phyloP scores from a whole-genome alignment of 2,888 invertebrate species.

The Blera fallax region DNA sequence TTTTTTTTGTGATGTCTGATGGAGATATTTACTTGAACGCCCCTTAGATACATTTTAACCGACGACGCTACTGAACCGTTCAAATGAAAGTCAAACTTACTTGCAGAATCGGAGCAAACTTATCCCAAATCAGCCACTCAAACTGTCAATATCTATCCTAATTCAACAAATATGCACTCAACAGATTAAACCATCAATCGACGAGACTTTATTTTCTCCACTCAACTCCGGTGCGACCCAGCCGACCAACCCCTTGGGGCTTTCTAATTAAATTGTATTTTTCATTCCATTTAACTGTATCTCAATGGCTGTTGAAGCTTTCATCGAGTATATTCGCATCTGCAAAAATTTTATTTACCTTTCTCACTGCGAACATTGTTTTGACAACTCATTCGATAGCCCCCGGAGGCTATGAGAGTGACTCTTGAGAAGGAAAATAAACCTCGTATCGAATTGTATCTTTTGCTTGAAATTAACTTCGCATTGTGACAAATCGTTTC shows the following conservation, averaged over 20 bases:
- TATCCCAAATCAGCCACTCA: not conserved
- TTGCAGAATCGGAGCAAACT: slow-evolving; percentile 7
- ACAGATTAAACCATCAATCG: not conserved
- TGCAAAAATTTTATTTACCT: slow-evolving; percentile 3
- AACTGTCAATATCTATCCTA: not conserved
- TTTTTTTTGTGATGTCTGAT: too few relatives aligned
- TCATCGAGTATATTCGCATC: slow-evolving; percentile 31
- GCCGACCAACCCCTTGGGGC: not conserved
- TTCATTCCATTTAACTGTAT: slow-evolving; percentile 16
- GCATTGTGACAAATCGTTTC: slow-evolving; percentile 52
- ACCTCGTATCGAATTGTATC: not conserved
- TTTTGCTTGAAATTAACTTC: not conserved
- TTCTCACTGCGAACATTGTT: slow-evolving; percentile 23
- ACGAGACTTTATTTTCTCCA: slow-evolving; percentile 18
- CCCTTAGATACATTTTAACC: too few relatives aligned
- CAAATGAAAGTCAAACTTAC: not conserved
- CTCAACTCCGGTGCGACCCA: not conserved
- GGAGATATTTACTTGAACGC: not conserved
- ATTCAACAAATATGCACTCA: not conserved
- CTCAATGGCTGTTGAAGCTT: slow-evolving; percentile 34
- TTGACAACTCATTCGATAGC: slow-evolving; percentile 48
- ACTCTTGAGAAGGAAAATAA: not conserved
- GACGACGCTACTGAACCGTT: not conserved
- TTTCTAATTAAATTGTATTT: slow-evolving; percentile 48
- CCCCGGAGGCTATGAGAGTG: not conserved